Percentiles rank a stretch among this genome's conserved stretches.
Evolutionary conservation across 2,888 invertebrate species (phyloP).

Genomic region (Bombylius major): DNA sequence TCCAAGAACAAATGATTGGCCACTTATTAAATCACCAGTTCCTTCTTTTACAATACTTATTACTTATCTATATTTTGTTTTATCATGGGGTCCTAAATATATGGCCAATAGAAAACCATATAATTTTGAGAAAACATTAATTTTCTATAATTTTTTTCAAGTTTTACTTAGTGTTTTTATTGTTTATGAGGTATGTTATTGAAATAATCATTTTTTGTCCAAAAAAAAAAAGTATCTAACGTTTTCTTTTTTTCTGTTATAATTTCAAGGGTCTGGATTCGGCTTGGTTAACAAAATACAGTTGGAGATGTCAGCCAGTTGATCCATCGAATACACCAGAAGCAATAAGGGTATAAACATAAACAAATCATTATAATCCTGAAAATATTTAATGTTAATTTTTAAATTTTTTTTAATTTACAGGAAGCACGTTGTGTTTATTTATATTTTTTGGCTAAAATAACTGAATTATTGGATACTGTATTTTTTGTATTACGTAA

Average conservation of each 20-base stretch:
- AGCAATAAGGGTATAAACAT: slow-evolving; percentile 58
- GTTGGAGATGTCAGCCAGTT: slow-evolving; percentile 84
- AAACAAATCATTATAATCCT: too few species aligned
- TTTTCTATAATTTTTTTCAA: slow-evolving; percentile 81
- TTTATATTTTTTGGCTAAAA: slow-evolving; percentile 78
- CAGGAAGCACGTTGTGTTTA: slow-evolving; percentile 62
- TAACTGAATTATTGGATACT: slow-evolving; percentile 68
- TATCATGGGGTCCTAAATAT: slow-evolving; percentile 68
- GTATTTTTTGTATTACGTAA: slow-evolving; percentile 76
- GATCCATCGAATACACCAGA: slow-evolving; percentile 64
- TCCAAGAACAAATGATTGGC: slow-evolving; percentile 51
- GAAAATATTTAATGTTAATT: slow-evolving; percentile 4
- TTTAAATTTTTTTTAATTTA: slow-evolving; percentile 20
- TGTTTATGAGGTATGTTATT: slow-evolving; percentile 39
- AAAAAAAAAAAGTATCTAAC: too few species aligned
- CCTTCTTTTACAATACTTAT: slow-evolving; percentile 53
- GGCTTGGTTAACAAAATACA: slow-evolving; percentile 73
- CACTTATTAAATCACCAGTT: slow-evolving; percentile 54
- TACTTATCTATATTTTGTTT: slow-evolving; percentile 57
- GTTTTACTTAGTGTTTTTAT: slow-evolving; percentile 70
- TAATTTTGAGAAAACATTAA: slow-evolving; percentile 61
- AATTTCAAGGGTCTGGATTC: slow-evolving; percentile 53
- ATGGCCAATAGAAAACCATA: slow-evolving; percentile 82
- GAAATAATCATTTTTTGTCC: background rate
- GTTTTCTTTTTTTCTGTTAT: background rate